Conservation (phyloP, 2,888 invertebrate genomes). For the Eupithecia centaureata region DNA sequence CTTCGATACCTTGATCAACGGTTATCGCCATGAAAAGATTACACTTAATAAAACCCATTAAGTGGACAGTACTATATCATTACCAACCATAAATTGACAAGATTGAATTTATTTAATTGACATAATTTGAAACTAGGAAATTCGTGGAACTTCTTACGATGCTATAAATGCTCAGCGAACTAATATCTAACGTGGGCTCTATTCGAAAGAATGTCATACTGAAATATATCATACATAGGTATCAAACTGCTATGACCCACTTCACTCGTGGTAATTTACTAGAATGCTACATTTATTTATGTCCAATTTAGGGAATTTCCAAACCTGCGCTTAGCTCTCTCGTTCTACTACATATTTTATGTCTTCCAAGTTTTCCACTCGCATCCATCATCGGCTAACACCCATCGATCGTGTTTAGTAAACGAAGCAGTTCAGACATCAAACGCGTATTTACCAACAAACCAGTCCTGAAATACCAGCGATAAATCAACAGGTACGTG, state of each 20-base stretch:
- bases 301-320: not conserved
- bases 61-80: no score
- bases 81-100: no score
- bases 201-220: not conserved
- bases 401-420: conserved; percentile 35
- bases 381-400: conserved; percentile 20
- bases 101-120: not conserved
- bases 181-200: not conserved
- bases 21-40: not conserved
- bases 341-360: not conserved
- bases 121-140: not conserved
- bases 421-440: conserved; percentile 33
- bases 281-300: not conserved
- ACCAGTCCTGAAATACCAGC: conserved; percentile 37
- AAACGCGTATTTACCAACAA: conserved; percentile 53
- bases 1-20: not conserved
- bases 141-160: not conserved
- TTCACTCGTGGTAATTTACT: not conserved
- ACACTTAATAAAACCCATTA: not conserved
- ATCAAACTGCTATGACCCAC: not conserved
- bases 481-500: conserved; percentile 58
- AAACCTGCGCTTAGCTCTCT: not conserved
- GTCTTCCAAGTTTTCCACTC: conserved; percentile 16
- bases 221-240: not conserved
- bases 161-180: not conserved